Evolutionary conservation across 2,888 invertebrate species (phyloP), one percentile per base, ranked within the genome.

Genomic region (Tipula helvola): DNA sequence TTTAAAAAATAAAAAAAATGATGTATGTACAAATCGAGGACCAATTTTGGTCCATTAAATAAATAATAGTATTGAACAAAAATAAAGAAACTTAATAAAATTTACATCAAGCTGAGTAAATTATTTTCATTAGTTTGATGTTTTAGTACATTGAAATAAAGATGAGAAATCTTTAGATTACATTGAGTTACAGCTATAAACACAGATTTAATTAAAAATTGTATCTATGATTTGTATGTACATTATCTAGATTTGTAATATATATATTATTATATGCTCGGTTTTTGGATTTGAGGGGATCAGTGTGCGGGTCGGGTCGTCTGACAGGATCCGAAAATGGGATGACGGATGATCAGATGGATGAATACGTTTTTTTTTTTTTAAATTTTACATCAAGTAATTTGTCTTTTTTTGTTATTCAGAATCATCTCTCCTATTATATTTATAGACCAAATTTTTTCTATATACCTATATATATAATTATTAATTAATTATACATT

Each of bases 361-460:
- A 57, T 57, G 52, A 57, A 57, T 57, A 57, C 16, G 5, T 57
- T 57, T 39, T 39, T 39, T 1, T 39, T 39, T 39, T n/a, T 16
- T n/a, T n/a, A n/a, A 28, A 28, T 28, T 71, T 28, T 71, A 71
- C 71, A 71, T 71, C 8, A 71, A 71, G 71, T 71, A 71, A 28
- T 71, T 71, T 71, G 71, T 71, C 28, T 71, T 71, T 71, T 71
- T 71, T 18, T 71, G 28, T 71, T 71, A 71, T 71, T 71, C 71
- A 71, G 71, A 71, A 71, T 71, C 71, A 71, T 71, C 71, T 71
- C 71, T 71, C 71, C 71, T 71, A 71, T 71, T 71, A 71, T 57
- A 57, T 71, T 71, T 18, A 71, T 71, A 71, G 71, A 71, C 71
- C 71, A 71, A 71, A 71, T 71, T 71, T 71, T 71, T 71, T 18